Percentiles rank a stretch among this genome's conserved stretches.
Conservation (phyloP, 1,140 invertebrate genomes). For the Trissolcus basalis region DNA sequence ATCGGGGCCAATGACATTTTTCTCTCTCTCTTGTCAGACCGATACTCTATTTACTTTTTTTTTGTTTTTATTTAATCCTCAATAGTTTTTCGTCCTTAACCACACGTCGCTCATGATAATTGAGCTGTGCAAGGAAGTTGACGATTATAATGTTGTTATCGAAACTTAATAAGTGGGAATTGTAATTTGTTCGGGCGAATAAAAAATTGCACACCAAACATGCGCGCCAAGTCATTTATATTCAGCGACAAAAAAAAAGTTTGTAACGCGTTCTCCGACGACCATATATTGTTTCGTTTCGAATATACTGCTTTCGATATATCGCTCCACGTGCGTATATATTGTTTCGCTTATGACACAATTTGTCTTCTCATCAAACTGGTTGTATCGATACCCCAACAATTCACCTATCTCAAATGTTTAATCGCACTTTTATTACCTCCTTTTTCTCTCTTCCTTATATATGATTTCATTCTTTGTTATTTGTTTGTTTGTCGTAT, state of each 20-base stretch:
- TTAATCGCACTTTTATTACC: no score
- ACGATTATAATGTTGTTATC: conserved; percentile 24
- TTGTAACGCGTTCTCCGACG: neutral
- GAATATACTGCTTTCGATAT: neutral
- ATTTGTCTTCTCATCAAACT: conserved; percentile 3
- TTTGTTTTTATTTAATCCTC: neutral
- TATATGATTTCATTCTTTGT: no score
- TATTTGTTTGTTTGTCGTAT: no score
- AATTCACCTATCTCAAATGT: no score
- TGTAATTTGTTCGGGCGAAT: conserved; percentile 5
- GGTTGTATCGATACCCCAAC: neutral
- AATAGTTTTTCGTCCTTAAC: neutral
- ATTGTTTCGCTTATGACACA: conserved; percentile 5
- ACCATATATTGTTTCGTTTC: conserved; percentile 1
- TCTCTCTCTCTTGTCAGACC: conserved; percentile 4
- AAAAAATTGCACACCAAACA: conserved; percentile 8
- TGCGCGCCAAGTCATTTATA: conserved; percentile 5
- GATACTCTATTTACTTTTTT: conserved; percentile 1
- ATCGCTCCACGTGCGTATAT: neutral
- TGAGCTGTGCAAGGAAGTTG: conserved; percentile 23
- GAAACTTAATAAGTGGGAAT: conserved; percentile 17
- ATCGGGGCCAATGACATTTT: conserved; percentile 42
- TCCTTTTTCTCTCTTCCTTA: no score
- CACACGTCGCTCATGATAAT: conserved; percentile 18
- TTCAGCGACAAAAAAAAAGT: neutral